Evolutionary conservation across 2,888 invertebrate species (phyloP).

Genomic region (Emmelina monodactyla): DNA sequence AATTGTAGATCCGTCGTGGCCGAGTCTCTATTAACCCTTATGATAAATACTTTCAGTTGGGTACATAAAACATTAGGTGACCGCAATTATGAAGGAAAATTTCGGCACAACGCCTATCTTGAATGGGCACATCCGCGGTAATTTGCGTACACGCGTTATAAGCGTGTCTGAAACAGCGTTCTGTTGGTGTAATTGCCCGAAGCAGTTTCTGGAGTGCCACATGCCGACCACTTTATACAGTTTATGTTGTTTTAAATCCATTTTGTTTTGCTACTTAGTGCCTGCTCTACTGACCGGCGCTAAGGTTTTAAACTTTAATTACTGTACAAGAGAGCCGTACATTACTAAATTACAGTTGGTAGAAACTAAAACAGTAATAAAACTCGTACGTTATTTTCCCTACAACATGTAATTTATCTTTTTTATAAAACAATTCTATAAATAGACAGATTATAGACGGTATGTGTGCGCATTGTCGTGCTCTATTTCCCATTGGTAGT

Average conservation of each 20-base stretch:
- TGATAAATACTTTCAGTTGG: not conserved
- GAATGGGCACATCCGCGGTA: not conserved
- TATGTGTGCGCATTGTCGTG: not conserved
- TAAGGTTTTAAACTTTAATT: too few species aligned
- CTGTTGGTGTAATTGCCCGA: constrained; percentile 13
- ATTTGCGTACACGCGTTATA: constrained; percentile 1
- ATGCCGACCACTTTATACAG: constrained; percentile 20
- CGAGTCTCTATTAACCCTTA: not conserved
- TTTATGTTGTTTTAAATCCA: constrained; percentile 17
- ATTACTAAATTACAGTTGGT: too few species aligned
- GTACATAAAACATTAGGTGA: not conserved
- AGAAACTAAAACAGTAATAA: too few species aligned
- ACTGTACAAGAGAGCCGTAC: too few species aligned
- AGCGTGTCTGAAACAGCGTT: constrained; percentile 2
- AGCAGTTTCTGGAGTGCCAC: constrained; percentile 19
- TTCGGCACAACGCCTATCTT: not conserved
- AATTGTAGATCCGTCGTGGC: not conserved
- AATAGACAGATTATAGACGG: too few species aligned
- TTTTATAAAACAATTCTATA: too few species aligned
- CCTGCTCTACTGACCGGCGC: too few species aligned
- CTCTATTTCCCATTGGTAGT: not conserved
- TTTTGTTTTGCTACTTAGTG: too few species aligned
- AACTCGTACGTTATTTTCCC: too few species aligned
- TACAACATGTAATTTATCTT: too few species aligned
- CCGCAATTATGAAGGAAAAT: not conserved